Conservation (phyloP, 2,113 vertebrate genomes). For the Bubo scandiacus region DNA sequence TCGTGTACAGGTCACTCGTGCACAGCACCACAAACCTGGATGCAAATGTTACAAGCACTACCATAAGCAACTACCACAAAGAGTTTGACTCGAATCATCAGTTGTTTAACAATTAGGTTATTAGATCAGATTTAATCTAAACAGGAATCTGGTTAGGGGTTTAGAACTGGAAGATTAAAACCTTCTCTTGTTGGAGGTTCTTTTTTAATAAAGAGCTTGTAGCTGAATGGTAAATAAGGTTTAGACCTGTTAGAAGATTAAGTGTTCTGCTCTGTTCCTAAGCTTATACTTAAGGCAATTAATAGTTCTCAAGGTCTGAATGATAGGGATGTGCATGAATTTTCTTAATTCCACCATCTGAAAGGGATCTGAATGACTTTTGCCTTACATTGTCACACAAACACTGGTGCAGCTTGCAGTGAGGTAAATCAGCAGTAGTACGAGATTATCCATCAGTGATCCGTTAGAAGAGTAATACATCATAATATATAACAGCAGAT, state of each 20-base stretch:
- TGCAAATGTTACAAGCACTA: neutral
- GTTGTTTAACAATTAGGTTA: neutral
- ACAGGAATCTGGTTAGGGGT: neutral
- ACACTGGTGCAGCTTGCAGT: neutral
- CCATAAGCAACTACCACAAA: neutral
- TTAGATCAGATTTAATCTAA: neutral
- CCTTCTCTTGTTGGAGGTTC: neutral
- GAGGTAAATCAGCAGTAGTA: neutral
- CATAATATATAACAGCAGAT: neutral
- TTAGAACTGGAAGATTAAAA: slow-evolving; percentile 13
- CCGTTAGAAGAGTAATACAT: neutral
- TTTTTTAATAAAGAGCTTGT: slow-evolving; percentile 8
- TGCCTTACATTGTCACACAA: neutral
- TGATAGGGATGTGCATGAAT: neutral
- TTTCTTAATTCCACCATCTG: slow-evolving; percentile 27
- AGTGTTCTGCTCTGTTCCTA: slow-evolving; percentile 50
- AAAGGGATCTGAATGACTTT: neutral
- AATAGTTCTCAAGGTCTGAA: slow-evolving; percentile 35
- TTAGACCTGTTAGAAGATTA: slow-evolving; percentile 55
- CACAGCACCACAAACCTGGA: neutral
- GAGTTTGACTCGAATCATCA: neutral
- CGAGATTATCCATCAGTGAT: neutral
- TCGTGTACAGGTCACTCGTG: fast-evolving
- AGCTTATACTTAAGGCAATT: slow-evolving; percentile 42
- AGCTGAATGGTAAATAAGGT: slow-evolving; percentile 38